These are phyloP conservation scores for Argentina silus DNA, from an alignment of 2,797 vertebrate genomes.

Conservation along the genomic window DNA sequence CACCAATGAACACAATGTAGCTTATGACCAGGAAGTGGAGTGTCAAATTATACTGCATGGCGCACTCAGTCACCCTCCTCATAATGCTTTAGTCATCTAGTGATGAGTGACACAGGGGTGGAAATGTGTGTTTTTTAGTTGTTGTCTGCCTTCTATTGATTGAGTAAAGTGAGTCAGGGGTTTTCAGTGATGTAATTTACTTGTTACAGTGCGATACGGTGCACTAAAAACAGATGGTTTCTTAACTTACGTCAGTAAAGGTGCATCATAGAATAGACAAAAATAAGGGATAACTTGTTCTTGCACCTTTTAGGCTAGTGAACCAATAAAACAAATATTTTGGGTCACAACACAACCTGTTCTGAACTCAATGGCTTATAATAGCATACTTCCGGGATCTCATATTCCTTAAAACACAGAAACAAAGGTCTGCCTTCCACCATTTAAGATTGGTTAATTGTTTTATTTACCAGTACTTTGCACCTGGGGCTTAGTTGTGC, in stretches of 20 bases:
- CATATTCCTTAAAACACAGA: constrained; percentile 43
- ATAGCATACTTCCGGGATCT: constrained; percentile 20
- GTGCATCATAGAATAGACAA: not conserved
- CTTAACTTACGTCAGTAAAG: not conserved
- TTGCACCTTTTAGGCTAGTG: not conserved
- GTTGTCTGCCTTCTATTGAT: too few relatives aligned
- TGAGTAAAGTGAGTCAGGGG: not conserved
- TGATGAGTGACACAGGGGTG: not conserved
- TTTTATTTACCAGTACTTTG: constrained; percentile 51
- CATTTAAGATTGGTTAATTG: constrained; percentile 40
- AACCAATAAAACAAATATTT: constrained; percentile 50
- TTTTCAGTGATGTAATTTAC: not conserved
- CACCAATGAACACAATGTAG: not conserved
- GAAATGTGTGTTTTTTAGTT: not conserved
- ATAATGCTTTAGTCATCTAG: not conserved
- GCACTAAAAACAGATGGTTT: not conserved
- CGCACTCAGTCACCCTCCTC: not conserved
- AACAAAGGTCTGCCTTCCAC: constrained; percentile 68
- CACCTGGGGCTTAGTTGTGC: constrained; percentile 55
- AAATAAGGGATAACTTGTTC: constrained; percentile 50
- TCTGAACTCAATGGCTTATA: constrained; percentile 47
- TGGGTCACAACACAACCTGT: constrained; percentile 60
- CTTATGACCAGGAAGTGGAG: too few relatives aligned
- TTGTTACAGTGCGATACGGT: not conserved
- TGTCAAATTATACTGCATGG: not conserved